These are phyloP conservation scores for Crypturellus tataupa DNA, from an alignment of 2,797 vertebrate species.

Conservation along the genomic window DNA sequence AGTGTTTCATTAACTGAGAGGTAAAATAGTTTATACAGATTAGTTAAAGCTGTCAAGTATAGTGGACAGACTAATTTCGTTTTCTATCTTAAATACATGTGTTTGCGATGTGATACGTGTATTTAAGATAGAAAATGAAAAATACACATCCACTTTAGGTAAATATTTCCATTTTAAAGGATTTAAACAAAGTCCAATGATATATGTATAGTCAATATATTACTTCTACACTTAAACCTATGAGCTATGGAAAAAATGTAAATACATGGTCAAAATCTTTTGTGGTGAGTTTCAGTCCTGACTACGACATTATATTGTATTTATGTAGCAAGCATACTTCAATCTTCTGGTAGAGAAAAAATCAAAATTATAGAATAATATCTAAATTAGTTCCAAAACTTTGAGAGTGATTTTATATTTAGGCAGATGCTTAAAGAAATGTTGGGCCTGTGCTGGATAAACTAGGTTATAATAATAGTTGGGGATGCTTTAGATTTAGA, in stretches of 20 bases:
- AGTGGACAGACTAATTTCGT: neutral
- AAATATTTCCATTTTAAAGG: neutral
- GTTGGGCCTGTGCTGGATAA: neutral
- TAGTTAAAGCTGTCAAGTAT: neutral
- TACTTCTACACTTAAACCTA: neutral
- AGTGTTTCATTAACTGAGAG: neutral
- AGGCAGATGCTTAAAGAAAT: neutral
- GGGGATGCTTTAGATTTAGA: neutral
- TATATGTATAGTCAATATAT: neutral
- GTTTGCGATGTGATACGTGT: neutral
- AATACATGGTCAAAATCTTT: neutral
- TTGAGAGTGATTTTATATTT: slow-evolving; percentile 1
- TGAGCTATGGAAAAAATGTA: slow-evolving; percentile 6
- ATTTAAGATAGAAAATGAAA: neutral
- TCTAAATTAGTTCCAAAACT: slow-evolving; percentile 28
- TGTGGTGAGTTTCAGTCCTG: neutral
- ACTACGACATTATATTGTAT: neutral
- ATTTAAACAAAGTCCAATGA: neutral
- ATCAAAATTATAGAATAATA: neutral
- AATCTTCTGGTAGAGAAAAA: neutral
- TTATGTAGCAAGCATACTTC: slow-evolving; percentile 9
- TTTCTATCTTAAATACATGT: neutral
- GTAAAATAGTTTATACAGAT: neutral
- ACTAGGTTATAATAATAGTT: neutral
- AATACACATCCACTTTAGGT: neutral